A percentile compares a stretch with the other conserved stretches of the same genome.
Evolutionary conservation across 2,888 invertebrate species (phyloP).

Genomic region (Lepas anatifera): DNA sequence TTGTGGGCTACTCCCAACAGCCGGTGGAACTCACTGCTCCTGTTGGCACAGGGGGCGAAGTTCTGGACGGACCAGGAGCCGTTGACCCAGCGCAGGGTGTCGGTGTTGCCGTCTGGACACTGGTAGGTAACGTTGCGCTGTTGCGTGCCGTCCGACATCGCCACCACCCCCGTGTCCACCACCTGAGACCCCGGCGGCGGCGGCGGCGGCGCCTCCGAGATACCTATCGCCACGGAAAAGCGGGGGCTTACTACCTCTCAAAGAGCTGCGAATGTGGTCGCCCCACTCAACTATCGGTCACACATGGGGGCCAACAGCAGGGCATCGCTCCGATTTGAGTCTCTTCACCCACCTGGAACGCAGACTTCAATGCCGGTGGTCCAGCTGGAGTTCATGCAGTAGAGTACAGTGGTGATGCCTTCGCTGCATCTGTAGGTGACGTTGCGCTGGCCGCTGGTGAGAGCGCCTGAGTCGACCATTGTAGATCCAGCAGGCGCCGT

Average conservation of each 20-base stretch:
- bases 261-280: no score
- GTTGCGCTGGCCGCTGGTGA: not conserved
- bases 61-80: not conserved
- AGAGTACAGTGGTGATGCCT: not conserved
- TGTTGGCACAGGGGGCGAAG: not conserved
- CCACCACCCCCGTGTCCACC: not conserved
- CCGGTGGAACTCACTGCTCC: not conserved
- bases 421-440: not conserved
- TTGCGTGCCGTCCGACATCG: not conserved
- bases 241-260: no score
- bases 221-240: not conserved
- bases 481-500: not conserved
- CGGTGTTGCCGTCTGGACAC: not conserved
- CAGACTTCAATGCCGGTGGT: not conserved
- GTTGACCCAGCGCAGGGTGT: not conserved
- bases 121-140: not conserved
- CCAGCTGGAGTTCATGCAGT: not conserved
- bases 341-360: not conserved
- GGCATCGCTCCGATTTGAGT: no score
- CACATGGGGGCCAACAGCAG: no score
- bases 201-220: not conserved
- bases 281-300: no score
- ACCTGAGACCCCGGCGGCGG: not conserved
- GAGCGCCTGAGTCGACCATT: not conserved
- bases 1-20: not conserved